These are phyloP conservation scores for Poeciliopsis turneri DNA, from an alignment of 2,797 vertebrate species.

Conservation along the genomic window DNA sequence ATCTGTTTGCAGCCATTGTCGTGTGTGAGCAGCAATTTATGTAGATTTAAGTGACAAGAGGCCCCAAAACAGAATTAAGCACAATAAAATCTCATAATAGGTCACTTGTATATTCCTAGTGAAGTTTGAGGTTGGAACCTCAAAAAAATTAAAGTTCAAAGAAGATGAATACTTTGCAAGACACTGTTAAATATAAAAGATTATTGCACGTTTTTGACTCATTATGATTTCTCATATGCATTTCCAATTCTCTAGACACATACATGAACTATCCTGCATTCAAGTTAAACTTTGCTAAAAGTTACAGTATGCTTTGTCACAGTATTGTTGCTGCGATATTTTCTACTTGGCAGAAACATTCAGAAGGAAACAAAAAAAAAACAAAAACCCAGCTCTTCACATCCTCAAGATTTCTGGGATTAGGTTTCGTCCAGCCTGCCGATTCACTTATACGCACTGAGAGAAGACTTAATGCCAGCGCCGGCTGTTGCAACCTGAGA, in stretches of 20 bases:
- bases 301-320: background rate
- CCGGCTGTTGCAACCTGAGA: constrained; percentile 23
- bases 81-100: no score
- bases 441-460: constrained; percentile 23
- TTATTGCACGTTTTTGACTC: background rate
- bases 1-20: no score
- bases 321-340: background rate
- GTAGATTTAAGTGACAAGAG: no score
- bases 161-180: background rate
- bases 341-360: background rate
- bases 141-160: background rate
- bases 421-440: constrained; percentile 4
- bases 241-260: background rate
- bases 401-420: constrained; percentile 7
- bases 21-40: no score
- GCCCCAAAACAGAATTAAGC: no score
- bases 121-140: background rate
- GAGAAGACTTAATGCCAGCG: constrained; percentile 10
- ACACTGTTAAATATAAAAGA: background rate
- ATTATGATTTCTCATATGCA: background rate
- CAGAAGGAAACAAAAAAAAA: background rate
- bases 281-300: background rate
- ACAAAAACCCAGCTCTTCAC: background rate
- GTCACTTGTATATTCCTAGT: background rate
- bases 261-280: background rate